Evolutionary conservation across 2,888 invertebrate genomes (phyloP), one percentile per base, ranked within the genome.

Genomic region (Tigriopus californicus): DNA sequence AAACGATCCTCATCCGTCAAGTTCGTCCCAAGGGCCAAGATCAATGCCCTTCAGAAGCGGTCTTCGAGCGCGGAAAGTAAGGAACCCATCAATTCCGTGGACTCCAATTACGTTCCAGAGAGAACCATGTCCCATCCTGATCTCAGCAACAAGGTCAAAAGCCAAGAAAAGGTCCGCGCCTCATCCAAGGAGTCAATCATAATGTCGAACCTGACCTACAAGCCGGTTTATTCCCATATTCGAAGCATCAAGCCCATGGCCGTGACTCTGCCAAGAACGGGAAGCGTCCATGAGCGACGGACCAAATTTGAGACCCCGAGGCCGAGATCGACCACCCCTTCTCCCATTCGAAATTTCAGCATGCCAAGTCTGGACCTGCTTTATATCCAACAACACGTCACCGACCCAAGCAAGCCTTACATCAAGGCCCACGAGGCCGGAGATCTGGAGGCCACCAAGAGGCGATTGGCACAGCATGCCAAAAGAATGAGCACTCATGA

Each of bases 201-300:
- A 5, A 49, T 5, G 15, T 49, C 49, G 20, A 49, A 49, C 22
- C 13, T 20, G 15, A 11, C 20, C 13, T 79, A 79, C 65, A 81
- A 80, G 72, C 77, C 79, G 60, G 78, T 80, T 51, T 82, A 82
- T 68, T 33, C 33, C 8, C 33, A 33, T 33, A 8, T 33, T 33
- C 3, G 33, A 33, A 33, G 4, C 33, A 33, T 33, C 8, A 33
- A 33, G 33, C 33, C 33, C 33, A 33, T 3, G 3, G 33, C 33
- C 33, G 71, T 83, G 66, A 80, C 80, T 65, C 75, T 82, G 66
- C 79, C 82, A 58, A 82, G 81, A 66, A 79, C 80, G 58, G 86
- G 85, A 13, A 84, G 85, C 68, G 87, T 89, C 24, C 78, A 77
- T 58, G 80, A 82, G 67, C 76, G 88, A n/a, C 80, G n/a, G 6